These are phyloP conservation scores for Conomelus anceps DNA, from an alignment of 2,888 invertebrate species.

Conservation along the genomic window DNA sequence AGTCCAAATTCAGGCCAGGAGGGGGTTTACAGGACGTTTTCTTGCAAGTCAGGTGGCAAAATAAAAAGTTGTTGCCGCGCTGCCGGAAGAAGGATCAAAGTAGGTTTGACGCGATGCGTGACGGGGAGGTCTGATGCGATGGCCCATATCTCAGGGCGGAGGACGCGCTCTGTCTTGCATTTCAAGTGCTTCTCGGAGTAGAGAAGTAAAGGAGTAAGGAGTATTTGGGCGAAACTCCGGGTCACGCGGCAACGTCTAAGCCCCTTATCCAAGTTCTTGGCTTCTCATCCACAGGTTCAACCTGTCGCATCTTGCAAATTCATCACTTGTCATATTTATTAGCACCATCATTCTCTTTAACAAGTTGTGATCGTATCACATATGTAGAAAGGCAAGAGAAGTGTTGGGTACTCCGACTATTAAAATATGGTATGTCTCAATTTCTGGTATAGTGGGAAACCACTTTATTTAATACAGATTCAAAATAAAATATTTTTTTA, in stretches of 20 bases:
- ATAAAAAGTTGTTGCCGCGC: background rate
- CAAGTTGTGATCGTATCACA: background rate
- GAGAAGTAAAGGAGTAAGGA: background rate
- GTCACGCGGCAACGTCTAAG: background rate
- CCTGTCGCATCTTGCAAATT: background rate
- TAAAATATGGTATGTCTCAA: too few species aligned
- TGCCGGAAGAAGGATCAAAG: background rate
- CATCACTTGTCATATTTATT: background rate
- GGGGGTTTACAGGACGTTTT: too few species aligned
- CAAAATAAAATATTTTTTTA: too few species aligned
- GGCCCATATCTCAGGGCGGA: background rate
- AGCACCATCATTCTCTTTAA: background rate
- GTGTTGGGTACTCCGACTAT: background rate
- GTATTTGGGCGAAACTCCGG: background rate
- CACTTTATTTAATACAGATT: too few species aligned
- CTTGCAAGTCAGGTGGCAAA: background rate
- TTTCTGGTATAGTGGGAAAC: too few species aligned
- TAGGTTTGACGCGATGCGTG: background rate
- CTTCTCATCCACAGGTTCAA: background rate
- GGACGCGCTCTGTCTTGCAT: background rate
- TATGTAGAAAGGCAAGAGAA: background rate
- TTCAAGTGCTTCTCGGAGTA: background rate
- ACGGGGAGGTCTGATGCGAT: background rate
- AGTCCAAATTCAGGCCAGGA: too few species aligned
- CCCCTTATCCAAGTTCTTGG: background rate